A percentile compares a stretch with the other conserved stretches of the same genome.
Evolutionary conservation across 1,140 invertebrate species (phyloP).

Genomic region (Micrasema longulum): DNA sequence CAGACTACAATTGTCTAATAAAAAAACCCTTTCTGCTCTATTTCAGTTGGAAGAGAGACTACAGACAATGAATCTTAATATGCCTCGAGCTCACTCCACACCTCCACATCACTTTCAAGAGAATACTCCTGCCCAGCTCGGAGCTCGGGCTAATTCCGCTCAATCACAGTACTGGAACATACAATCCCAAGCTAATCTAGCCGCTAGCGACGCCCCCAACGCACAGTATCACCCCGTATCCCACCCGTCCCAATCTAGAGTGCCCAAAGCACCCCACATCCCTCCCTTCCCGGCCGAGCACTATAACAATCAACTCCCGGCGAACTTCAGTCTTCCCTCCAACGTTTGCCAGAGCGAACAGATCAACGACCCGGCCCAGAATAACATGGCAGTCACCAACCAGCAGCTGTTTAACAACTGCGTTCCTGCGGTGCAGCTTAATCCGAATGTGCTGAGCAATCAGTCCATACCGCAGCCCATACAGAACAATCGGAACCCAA

Average conservation of each 20-base stretch:
- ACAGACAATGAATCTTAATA: constrained; percentile 36
- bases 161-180: constrained; percentile 44
- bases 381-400: constrained; percentile 37
- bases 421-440: constrained; percentile 32
- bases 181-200: constrained; percentile 29
- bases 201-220: constrained; percentile 23
- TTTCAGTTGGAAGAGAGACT: constrained; percentile 53
- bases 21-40: too few relatives aligned
- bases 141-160: constrained; percentile 35
- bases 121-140: background rate
- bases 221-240: background rate
- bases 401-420: constrained; percentile 48
- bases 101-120: constrained; percentile 33
- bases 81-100: constrained; percentile 44
- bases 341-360: constrained; percentile 38
- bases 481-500: constrained; percentile 48
- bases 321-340: constrained; percentile 40
- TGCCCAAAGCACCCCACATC: constrained; percentile 41
- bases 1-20: too few relatives aligned
- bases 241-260: constrained; percentile 9
- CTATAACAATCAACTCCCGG: constrained; percentile 35
- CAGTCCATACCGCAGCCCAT: constrained; percentile 36
- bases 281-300: constrained; percentile 41
- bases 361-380: constrained; percentile 20
- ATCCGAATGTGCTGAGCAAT: constrained; percentile 45